These are phyloP conservation scores for Halocynthia roretzi DNA, from an alignment of 23 tunicate genomes.

Conservation along the genomic window DNA sequence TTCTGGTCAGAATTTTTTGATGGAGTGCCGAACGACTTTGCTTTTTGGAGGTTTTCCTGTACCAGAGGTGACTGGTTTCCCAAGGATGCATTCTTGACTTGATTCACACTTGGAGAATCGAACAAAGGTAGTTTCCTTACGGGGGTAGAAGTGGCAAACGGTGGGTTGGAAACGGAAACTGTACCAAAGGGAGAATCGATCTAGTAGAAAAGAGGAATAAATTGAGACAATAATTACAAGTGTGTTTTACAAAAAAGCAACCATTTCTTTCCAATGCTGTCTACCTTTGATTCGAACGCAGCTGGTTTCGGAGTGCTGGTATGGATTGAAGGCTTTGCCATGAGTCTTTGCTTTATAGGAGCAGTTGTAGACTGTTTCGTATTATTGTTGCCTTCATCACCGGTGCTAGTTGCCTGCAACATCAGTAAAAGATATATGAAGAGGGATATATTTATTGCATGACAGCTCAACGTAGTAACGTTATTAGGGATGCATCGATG, in stretches of 20 bases:
- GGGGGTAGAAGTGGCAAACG: slow-evolving; percentile 3
- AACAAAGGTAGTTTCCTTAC: background rate
- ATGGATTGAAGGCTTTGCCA: slow-evolving; percentile 28
- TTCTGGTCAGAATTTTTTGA: background rate
- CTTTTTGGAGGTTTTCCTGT: background rate
- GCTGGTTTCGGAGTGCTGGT: slow-evolving; percentile 25
- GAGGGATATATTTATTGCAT: background rate
- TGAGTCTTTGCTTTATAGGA: slow-evolving; percentile 29
- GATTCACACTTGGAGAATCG: background rate
- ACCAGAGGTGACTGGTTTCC: slow-evolving; percentile 6
- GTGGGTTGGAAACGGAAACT: background rate
- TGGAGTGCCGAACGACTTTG: background rate
- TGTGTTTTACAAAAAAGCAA: background rate
- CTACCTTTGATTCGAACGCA: background rate
- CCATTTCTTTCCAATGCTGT: background rate
- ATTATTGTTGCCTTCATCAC: slow-evolving; percentile 17
- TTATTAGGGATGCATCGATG: background rate
- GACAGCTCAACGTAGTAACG: background rate
- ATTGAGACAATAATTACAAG: background rate
- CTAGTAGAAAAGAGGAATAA: background rate
- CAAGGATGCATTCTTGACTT: background rate
- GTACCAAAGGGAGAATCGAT: background rate
- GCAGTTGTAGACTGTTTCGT: background rate
- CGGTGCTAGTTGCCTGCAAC: background rate
- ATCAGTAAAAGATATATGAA: background rate